Evolutionary conservation across 2,888 invertebrate species (phyloP), one percentile per base, ranked within the genome.

Genomic region (Euclidia mi): DNA sequence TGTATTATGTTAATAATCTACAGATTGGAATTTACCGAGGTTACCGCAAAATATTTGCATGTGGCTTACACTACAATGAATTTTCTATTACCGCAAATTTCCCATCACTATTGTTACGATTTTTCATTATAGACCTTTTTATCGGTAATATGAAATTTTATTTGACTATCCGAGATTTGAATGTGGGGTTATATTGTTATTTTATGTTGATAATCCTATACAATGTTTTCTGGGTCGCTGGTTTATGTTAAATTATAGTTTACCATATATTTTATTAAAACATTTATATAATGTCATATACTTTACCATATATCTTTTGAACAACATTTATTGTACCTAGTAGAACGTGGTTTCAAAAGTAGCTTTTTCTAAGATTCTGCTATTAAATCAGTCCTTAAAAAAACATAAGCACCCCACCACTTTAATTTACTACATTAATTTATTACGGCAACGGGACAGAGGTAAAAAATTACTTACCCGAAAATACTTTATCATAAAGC

Each of bases 1-100:
- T 65, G 51, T 61, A 65, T 69, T 69, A 73, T 56, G 70, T 51
- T 59, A 65, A 72, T 72, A 29, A n/a, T 50, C 18, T 46, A 58
- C 55, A 52, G 47, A 67, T 63, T 67, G 51, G 50, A 49, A 43
- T 59, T 52, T 43, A 65, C 58, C 49, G 32, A 38, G 9, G 14
- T 25, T 29, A 20, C 31, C 38, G n/a, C 10, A 35, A n/a, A 38
- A 38, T 29, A 49, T 28, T 41, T 50, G 37, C 31, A 28, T 43
- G 44, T 38, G 38, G 15, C 28, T 12, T 15, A 31, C 44, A 17
- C 9, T 12, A 10, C 29, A 29, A 47, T 47, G 10, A 51, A 55
- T 43, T 56, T 48, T 38, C 52, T 45, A 51, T 55, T 15, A 28
- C n/a, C n/a, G 20, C 14, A 50, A 45, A 49, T 44, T 47, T 12